Evolutionary conservation across 2,888 invertebrate genomes (phyloP).

Genomic region (Temnothorax rugatulus): DNA sequence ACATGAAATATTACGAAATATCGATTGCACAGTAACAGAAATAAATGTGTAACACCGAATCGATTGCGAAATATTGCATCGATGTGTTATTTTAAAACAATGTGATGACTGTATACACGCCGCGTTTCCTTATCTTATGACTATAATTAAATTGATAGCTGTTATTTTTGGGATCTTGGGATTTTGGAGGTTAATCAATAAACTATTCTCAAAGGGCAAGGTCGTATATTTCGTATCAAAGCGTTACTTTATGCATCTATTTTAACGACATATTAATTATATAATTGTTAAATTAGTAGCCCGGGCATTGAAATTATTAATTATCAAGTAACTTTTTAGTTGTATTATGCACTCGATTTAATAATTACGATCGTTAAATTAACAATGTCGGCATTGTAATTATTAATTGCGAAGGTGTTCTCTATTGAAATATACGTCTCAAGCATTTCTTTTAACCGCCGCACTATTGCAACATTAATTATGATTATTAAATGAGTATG

Average conservation of each 20-base stretch:
- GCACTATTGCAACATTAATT: neutral
- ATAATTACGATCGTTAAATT: conserved; percentile 19
- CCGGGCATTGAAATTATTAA: neutral
- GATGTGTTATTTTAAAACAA: conserved; percentile 5
- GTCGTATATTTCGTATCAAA: neutral
- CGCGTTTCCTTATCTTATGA: neutral
- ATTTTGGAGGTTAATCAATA: neutral
- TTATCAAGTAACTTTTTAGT: neutral
- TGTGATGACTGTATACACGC: neutral
- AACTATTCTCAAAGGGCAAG: neutral
- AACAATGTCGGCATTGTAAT: neutral
- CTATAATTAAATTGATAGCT: neutral
- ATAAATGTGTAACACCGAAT: neutral
- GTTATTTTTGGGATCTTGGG: neutral
- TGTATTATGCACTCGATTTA: neutral
- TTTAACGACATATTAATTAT: conserved; percentile 3
- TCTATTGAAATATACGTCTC: neutral
- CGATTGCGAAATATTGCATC: conserved; percentile 1
- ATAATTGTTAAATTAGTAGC: conserved; percentile 17
- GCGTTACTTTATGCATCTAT: neutral
- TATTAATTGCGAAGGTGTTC: neutral
- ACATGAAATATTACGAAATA: conserved; percentile 2
- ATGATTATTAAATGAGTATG: neutral
- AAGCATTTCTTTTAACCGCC: neutral
- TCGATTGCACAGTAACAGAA: conserved; percentile 7